Percentiles rank a stretch among this genome's conserved stretches.
These are phyloP conservation scores for Priapulus caudatus DNA, from an alignment of 2,888 invertebrate genomes.

Conservation along the genomic window DNA sequence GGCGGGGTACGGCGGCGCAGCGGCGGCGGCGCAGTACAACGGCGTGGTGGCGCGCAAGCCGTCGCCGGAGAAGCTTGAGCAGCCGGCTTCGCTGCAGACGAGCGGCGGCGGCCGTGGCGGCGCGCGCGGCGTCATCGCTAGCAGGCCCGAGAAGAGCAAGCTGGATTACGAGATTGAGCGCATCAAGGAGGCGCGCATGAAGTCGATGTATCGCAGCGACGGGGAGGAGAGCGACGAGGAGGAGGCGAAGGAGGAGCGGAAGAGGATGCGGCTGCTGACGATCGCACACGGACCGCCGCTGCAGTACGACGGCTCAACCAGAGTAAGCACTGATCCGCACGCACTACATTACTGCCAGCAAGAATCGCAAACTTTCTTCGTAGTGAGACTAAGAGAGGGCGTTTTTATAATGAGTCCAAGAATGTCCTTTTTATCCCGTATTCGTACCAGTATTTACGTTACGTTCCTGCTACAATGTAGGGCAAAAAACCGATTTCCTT, in stretches of 20 bases:
- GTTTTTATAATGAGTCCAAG: too few relatives aligned
- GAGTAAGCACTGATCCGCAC: slow-evolving; percentile 18
- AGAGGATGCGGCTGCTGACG: slow-evolving; percentile 22
- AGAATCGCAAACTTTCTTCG: too few relatives aligned
- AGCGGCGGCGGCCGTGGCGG: neutral
- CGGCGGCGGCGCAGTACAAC: neutral
- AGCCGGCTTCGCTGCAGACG: slow-evolving; percentile 11
- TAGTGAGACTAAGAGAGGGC: too few relatives aligned
- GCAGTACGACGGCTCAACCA: slow-evolving; percentile 27
- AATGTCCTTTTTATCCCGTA: too few relatives aligned
- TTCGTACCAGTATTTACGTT: too few relatives aligned
- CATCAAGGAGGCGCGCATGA: slow-evolving; percentile 25
- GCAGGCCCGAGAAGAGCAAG: slow-evolving; percentile 27
- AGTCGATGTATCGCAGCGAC: slow-evolving; percentile 22
- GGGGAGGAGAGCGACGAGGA: slow-evolving; percentile 27
- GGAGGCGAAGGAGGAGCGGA: slow-evolving; percentile 23
- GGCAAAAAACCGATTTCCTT: too few relatives aligned
- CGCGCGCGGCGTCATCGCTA: neutral
- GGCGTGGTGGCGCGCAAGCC: neutral
- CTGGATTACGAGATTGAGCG: slow-evolving; percentile 33
- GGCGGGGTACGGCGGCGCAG: neutral
- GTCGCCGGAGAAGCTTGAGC: slow-evolving; percentile 7
- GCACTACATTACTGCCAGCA: too few relatives aligned
- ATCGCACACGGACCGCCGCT: slow-evolving; percentile 32
- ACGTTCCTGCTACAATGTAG: too few relatives aligned